Percentiles rank a stretch among this genome's conserved stretches.
Evolutionary conservation across 2,888 invertebrate species (phyloP).

Genomic region (Dione vanillae): DNA sequence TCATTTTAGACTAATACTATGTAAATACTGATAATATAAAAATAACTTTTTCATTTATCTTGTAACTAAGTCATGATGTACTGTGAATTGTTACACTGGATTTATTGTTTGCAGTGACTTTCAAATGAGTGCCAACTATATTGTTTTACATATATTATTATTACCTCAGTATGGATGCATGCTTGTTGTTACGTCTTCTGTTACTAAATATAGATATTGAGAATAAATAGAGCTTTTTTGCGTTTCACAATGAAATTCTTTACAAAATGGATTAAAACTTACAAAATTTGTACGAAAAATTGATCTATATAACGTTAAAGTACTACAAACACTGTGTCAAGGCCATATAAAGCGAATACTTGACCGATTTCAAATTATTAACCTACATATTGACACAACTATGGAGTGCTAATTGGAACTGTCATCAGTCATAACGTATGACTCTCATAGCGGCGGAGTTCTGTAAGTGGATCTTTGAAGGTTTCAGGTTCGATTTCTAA

Average conservation of each 20-base stretch:
- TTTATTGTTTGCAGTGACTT: conserved; percentile 5
- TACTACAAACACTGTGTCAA: conserved; percentile 3
- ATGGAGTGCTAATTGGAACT: conserved; percentile 17
- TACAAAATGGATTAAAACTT: no score
- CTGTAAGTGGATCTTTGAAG: background rate
- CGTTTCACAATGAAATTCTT: no score
- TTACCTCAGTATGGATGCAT: background rate
- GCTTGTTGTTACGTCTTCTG: no score
- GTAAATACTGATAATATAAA: conserved; percentile 37
- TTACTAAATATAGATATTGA: no score
- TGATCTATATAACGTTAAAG: conserved; percentile 1
- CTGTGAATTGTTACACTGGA: conserved; percentile 18
- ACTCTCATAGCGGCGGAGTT: background rate
- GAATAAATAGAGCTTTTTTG: no score
- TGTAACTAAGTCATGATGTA: conserved; percentile 35
- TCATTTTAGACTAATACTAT: conserved; percentile 24
- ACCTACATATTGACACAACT: conserved; percentile 17
- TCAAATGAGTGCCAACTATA: background rate
- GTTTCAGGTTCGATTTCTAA: background rate
- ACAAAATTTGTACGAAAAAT: no score
- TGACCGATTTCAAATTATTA: conserved; percentile 17
- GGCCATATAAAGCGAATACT: conserved; percentile 9
- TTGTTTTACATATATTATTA: background rate
- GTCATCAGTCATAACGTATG: background rate
- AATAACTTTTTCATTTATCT: conserved; percentile 35